Conservation (phyloP, 2,113 vertebrate species). For the Alectura lathami region DNA sequence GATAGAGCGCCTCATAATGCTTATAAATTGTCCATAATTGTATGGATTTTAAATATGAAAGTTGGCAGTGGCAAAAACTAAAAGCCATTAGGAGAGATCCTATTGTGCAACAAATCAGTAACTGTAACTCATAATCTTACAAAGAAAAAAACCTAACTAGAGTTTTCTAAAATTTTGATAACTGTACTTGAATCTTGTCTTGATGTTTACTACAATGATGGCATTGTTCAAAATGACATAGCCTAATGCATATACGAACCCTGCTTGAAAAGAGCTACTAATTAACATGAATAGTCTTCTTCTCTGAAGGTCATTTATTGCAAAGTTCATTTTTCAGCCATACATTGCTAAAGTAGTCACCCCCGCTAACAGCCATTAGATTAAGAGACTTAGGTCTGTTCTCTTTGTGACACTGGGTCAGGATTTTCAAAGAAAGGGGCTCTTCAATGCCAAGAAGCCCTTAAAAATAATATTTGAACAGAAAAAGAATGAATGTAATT, state of each 20-base stretch:
- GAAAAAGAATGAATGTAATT: slow-evolving; percentile 55
- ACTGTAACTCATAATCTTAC: slow-evolving; percentile 84
- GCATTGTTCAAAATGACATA: slow-evolving; percentile 83
- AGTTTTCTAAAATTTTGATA: slow-evolving; percentile 89
- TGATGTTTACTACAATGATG: slow-evolving; percentile 82
- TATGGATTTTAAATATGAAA: slow-evolving; percentile 89
- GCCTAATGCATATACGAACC: slow-evolving; percentile 93
- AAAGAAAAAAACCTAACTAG: slow-evolving; percentile 75
- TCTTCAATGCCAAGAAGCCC: slow-evolving; percentile 71
- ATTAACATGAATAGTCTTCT: slow-evolving; percentile 94
- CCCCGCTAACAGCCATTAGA: slow-evolving; percentile 79
- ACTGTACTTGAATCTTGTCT: slow-evolving; percentile 82
- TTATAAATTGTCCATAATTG: slow-evolving; percentile 93
- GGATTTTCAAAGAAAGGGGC: slow-evolving; percentile 72
- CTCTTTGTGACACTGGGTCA: slow-evolving; percentile 77
- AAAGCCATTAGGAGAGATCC: slow-evolving; percentile 93
- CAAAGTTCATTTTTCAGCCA: slow-evolving; percentile 79
- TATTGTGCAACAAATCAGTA: slow-evolving; percentile 77
- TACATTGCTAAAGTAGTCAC: slow-evolving; percentile 75
- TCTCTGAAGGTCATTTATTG: slow-evolving; percentile 86
- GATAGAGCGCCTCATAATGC: slow-evolving; percentile 87
- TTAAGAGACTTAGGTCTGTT: slow-evolving; percentile 79
- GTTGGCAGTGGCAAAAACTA: slow-evolving; percentile 90
- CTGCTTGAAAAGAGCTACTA: slow-evolving; percentile 89
- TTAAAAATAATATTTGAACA: slow-evolving; percentile 75